These are phyloP conservation scores for Potorous gilbertii DNA, from an alignment of 2,797 vertebrate species.

Conservation along the genomic window DNA sequence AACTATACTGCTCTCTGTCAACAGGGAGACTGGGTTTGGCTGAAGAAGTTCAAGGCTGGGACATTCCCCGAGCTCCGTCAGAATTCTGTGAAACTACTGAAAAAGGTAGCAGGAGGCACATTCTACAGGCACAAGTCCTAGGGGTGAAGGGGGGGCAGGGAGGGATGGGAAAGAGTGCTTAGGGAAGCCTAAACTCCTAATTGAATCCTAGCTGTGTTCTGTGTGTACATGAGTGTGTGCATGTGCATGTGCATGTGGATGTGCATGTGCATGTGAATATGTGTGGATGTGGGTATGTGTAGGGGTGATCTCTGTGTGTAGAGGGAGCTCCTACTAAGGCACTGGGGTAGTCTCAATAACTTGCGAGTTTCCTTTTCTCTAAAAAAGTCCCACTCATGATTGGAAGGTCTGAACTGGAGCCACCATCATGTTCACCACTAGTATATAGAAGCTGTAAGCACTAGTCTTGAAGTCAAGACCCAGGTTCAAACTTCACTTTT, in stretches of 20 bases:
- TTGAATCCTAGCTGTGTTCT: neutral
- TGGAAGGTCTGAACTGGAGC: neutral
- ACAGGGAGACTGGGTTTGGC: conserved; percentile 95
- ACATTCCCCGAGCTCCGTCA: conserved; percentile 87
- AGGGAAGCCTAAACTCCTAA: neutral
- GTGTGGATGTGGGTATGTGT: neutral
- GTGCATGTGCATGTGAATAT: no score
- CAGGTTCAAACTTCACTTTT: neutral
- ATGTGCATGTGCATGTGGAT: neutral
- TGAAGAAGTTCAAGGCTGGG: conserved; percentile 90
- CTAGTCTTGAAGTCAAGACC: neutral
- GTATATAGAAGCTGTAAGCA: neutral
- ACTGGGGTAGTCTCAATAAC: neutral
- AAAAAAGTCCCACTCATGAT: neutral
- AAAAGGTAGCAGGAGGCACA: conserved; percentile 86
- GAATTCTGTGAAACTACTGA: conserved; percentile 89
- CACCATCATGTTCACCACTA: neutral
- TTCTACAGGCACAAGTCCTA: neutral
- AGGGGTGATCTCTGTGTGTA: neutral
- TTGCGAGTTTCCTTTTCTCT: neutral
- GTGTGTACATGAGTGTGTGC: no score
- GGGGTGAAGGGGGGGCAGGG: rapidly evolving
- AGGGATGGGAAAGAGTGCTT: rapidly evolving
- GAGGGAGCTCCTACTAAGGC: neutral
- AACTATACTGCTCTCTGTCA: conserved; percentile 16